phyloP scores from a whole-genome alignment of 2,888 invertebrate species.

The Lithophane leautieri region DNA sequence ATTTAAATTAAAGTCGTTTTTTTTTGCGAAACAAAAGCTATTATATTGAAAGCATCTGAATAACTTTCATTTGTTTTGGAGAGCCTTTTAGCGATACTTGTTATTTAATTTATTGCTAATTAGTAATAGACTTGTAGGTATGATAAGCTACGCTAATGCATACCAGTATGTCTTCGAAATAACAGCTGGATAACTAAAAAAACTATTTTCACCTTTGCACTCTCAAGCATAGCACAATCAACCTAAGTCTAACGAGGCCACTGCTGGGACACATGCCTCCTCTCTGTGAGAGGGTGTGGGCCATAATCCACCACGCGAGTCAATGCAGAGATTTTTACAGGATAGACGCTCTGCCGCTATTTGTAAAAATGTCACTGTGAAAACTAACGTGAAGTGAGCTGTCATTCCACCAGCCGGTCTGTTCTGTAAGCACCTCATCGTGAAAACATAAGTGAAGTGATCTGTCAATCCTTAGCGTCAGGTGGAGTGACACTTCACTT shows the following conservation, averaged over 20 bases:
- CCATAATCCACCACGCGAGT: background rate
- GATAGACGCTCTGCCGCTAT: too few species aligned
- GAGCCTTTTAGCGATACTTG: background rate
- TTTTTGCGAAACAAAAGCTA: background rate
- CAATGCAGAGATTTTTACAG: background rate
- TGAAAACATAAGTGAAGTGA: too few species aligned
- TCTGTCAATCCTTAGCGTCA: too few species aligned
- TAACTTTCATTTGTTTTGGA: background rate
- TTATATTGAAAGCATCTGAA: background rate
- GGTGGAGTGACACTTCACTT: too few species aligned
- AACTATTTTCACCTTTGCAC: background rate
- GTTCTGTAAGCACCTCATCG: too few species aligned
- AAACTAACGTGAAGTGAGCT: background rate
- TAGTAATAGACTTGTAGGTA: background rate
- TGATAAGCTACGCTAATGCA: background rate
- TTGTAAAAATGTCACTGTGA: too few species aligned
- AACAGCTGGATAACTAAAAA: background rate
- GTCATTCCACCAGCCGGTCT: too few species aligned
- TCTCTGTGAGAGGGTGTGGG: background rate
- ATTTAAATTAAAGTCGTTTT: background rate
- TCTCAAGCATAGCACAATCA: background rate
- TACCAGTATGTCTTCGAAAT: background rate
- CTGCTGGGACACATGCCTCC: background rate
- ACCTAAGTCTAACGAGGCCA: background rate
- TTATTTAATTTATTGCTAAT: background rate